Percentiles rank a stretch among this genome's conserved stretches.
Conservation (phyloP, 2,888 invertebrate genomes). For the Megastigmus dorsalis region DNA sequence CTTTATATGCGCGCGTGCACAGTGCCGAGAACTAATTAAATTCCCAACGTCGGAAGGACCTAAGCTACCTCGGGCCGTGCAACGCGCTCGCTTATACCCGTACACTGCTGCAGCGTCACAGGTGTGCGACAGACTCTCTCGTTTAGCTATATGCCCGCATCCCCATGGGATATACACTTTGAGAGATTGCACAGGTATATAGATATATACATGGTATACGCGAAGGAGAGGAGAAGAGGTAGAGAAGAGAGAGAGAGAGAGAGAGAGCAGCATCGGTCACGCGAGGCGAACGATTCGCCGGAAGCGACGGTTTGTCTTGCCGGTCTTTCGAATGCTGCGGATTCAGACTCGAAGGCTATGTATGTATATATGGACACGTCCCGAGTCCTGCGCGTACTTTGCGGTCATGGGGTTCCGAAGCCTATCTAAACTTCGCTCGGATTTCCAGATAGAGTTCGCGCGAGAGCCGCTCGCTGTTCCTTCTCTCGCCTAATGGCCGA, state of each 20-base stretch:
- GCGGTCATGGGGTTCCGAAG: slow-evolving; percentile 1
- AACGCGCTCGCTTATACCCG: no score
- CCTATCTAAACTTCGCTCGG: slow-evolving; percentile 22
- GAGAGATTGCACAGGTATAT: no score
- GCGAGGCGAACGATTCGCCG: slow-evolving; percentile 40
- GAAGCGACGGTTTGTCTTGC: slow-evolving; percentile 46
- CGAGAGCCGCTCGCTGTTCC: neutral
- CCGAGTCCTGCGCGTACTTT: neutral
- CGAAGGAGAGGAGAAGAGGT: no score
- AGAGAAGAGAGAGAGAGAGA: neutral
- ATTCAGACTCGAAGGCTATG: neutral
- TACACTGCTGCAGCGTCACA: no score
- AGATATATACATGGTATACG: no score
- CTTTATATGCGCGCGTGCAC: neutral
- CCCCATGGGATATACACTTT: no score
- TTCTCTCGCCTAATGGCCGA: neutral
- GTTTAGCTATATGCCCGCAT: no score
- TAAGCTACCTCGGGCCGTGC: neutral
- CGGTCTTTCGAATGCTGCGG: neutral
- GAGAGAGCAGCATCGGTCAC: slow-evolving; percentile 35
- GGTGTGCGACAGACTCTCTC: slow-evolving; percentile 31
- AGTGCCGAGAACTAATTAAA: slow-evolving; percentile 39
- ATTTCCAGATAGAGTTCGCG: neutral
- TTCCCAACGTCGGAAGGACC: slow-evolving; percentile 21
- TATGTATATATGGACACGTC: no score